Evolutionary conservation across 2,888 invertebrate genomes (phyloP), one percentile per base, ranked within the genome.

Genomic region (Auanema freiburgensis): DNA sequence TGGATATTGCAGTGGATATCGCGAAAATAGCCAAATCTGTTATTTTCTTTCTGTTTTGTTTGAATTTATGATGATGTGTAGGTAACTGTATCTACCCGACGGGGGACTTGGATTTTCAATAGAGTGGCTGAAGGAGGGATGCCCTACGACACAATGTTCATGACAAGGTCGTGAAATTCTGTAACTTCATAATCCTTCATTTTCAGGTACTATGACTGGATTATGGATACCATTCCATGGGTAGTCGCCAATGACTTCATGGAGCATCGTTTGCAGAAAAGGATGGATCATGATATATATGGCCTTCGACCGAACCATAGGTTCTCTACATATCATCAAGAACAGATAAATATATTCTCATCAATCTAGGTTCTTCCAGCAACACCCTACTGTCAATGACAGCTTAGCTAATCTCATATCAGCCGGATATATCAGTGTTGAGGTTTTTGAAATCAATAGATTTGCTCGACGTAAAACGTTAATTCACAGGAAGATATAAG

Each of bases 401-500:
- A 84, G 84, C 11, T 68, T 86, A 23, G 84, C 85, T 0, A 85
- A 85, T 67, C 68, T 84, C 33, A 79, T 86, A 24, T 77, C 80
- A 25, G 79, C 81, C 50, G 85, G 85, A 10, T 69, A 78, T 40
- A 78, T 86, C 21, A 81, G 73, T 1, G 70, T 86, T 40, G 84
- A 84, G 59, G 66, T 79, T 42, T 42, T n/a, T n/a, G n/a, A n/a
- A n/a, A n/a, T n/a, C n/a, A n/a, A n/a, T n/a, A n/a, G n/a, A n/a
- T n/a, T n/a, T n/a, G n/a, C n/a, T n/a, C n/a, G n/a, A n/a, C n/a
- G n/a, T 33, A 8, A 33, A 33, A 5, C 8, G 33, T 11, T 46
- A 33, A 44, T 40, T 60, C 60, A 24, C 75, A 95, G 95, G 96
- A 98, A 71, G 96, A 98, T 67, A 98, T 99, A 96, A 98, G 99